Evolutionary conservation across 1,140 invertebrate genomes (phyloP).

Genomic region (Temnothorax longispinosus): DNA sequence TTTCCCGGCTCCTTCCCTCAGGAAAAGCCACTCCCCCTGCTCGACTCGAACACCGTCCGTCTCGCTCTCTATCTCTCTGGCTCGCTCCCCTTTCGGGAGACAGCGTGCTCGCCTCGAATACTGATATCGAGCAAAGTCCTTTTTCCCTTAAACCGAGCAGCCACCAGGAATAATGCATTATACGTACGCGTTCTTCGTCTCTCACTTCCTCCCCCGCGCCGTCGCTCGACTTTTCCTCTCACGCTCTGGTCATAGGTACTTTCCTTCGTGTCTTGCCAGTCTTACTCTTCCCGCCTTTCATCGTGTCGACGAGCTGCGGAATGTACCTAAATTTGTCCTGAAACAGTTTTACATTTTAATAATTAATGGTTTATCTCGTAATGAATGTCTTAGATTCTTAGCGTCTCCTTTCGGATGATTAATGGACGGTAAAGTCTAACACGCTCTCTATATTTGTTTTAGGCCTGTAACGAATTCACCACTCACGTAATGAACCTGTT

Average conservation of each 20-base stretch:
- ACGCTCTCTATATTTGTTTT: conserved; percentile 75
- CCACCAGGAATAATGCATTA: conserved; percentile 84
- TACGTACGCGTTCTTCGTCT: conserved; percentile 70
- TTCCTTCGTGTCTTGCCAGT: background rate
- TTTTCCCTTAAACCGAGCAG: conserved; percentile 80
- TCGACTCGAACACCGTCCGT: conserved; percentile 21
- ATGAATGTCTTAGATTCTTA: background rate
- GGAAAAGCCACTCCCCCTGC: conserved; percentile 80
- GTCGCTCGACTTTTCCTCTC: conserved; percentile 35
- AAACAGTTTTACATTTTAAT: conserved; percentile 37
- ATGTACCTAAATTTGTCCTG: conserved; percentile 14
- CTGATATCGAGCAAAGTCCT: conserved; percentile 84
- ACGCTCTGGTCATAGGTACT: conserved; percentile 25
- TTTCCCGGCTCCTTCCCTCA: conserved; percentile 77
- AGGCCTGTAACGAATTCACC: conserved; percentile 99
- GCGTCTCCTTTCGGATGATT: background rate
- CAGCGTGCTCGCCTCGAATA: conserved; percentile 81
- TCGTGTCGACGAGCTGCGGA: background rate
- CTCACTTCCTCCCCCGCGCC: conserved; percentile 59
- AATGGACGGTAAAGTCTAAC: background rate
- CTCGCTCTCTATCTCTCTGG: conserved; percentile 20
- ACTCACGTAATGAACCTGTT: conserved; percentile 99
- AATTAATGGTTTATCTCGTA: conserved; percentile 1
- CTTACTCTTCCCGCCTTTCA: background rate
- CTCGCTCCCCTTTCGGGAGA: conserved; percentile 64